Evolutionary conservation across 35 echinoderm and acorn worm species (phyloP).

Genomic region (Heliocidaris tuberculata): DNA sequence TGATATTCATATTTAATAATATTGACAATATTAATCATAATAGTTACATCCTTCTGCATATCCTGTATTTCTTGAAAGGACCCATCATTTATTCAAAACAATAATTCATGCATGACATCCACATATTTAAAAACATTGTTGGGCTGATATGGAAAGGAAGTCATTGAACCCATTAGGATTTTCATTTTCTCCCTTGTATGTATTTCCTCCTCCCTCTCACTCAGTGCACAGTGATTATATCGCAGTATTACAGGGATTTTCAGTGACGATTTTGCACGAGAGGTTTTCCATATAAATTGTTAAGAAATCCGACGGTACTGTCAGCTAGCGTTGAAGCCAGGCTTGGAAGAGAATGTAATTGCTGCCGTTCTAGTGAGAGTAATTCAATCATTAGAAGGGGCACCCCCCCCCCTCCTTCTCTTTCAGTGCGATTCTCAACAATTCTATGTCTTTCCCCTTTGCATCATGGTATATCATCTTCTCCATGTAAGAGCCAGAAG

Average conservation of each 20-base stretch:
- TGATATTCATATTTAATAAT: no score
- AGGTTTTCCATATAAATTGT: neutral
- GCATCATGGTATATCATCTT: no score
- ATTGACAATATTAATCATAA: no score
- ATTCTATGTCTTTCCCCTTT: no score
- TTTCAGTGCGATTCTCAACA: no score
- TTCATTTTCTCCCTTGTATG: neutral
- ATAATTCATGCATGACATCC: neutral
- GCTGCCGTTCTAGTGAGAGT: neutral
- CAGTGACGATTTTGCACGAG: neutral
- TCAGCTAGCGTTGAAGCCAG: neutral
- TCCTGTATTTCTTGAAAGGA: neutral
- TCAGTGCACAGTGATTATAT: neutral
- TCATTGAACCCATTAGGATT: neutral
- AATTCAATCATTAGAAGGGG: neutral
- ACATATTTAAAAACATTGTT: neutral
- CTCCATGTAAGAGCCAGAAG: no score
- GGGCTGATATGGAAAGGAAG: neutral
- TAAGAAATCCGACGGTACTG: neutral
- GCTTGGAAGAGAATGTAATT: neutral
- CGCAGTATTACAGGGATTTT: neutral
- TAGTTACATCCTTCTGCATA: no score
- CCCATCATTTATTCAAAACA: neutral
- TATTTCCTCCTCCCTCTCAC: neutral
- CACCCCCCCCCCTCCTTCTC: no score